Evolutionary conservation across 2,888 invertebrate genomes (phyloP).

Genomic region (Hermodice carunculata): DNA sequence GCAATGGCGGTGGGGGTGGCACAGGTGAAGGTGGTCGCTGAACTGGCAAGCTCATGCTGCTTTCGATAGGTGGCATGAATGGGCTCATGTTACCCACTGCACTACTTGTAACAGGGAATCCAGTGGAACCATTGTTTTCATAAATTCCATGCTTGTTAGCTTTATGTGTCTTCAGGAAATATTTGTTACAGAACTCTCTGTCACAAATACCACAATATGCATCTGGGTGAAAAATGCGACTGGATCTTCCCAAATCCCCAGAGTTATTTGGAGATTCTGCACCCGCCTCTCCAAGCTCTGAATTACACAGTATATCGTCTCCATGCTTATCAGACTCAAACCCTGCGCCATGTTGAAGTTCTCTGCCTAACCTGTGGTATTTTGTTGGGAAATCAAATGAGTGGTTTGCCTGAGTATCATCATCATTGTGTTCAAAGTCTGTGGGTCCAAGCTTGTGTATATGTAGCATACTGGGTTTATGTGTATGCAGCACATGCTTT

Average conservation of each 20-base stretch:
- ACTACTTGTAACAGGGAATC: background rate
- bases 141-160: constrained; percentile 95
- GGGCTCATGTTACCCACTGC: too few species aligned
- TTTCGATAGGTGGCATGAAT: background rate
- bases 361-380: constrained; percentile 86
- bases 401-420: background rate
- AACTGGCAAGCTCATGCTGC: background rate
- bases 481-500: too few species aligned
- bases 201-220: constrained; percentile 98
- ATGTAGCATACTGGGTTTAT: too few species aligned
- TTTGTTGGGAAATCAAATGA: constrained; percentile 67
- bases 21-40: background rate
- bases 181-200: constrained; percentile 98
- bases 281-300: too few species aligned
- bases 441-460: too few species aligned
- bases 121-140: constrained; percentile 41
- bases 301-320: background rate
- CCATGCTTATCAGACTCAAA: background rate
- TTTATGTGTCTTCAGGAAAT: constrained; percentile 97
- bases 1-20: background rate
- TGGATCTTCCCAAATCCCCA: too few species aligned
- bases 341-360: constrained; percentile 73
- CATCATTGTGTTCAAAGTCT: too few species aligned
- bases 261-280: too few species aligned
- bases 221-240: constrained; percentile 90